These are phyloP conservation scores for Chrysolina haemoptera DNA, from an alignment of 2,888 invertebrate species.

Conservation along the genomic window DNA sequence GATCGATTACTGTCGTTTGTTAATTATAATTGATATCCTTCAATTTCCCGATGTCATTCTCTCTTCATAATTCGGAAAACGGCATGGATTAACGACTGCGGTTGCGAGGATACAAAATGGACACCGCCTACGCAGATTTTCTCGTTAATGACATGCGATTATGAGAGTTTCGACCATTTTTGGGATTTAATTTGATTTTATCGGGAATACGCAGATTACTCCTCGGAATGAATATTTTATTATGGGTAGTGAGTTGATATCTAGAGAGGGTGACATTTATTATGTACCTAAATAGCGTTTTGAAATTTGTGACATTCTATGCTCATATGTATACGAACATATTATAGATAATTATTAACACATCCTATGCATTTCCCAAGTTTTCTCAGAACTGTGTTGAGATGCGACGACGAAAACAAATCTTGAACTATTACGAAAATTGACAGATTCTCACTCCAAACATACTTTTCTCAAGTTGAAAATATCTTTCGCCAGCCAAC, in stretches of 20 bases:
- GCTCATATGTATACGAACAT: too few relatives aligned
- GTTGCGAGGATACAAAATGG: neutral
- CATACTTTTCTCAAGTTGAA: too few relatives aligned
- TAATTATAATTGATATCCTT: slow-evolving; percentile 54
- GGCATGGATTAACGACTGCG: slow-evolving; percentile 21
- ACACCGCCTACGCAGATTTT: slow-evolving; percentile 14
- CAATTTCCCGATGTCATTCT: slow-evolving; percentile 43
- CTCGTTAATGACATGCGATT: slow-evolving; percentile 15
- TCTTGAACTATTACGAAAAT: too few relatives aligned
- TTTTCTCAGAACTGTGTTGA: too few relatives aligned
- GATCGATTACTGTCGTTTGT: slow-evolving; percentile 47
- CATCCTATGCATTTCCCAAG: too few relatives aligned
- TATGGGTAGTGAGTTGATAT: neutral
- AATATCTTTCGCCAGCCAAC: too few relatives aligned
- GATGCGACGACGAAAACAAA: too few relatives aligned
- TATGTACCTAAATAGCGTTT: too few relatives aligned
- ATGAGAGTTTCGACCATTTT: slow-evolving; percentile 1
- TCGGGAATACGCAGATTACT: neutral
- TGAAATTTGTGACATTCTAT: too few relatives aligned
- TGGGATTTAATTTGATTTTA: neutral
- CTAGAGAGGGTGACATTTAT: too few relatives aligned
- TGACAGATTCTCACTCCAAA: too few relatives aligned
- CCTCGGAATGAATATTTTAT: neutral
- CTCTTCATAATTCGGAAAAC: slow-evolving; percentile 45
- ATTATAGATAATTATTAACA: too few relatives aligned